Conservation (phyloP, 2,797 vertebrate species). For the Darevskia mixta region DNA sequence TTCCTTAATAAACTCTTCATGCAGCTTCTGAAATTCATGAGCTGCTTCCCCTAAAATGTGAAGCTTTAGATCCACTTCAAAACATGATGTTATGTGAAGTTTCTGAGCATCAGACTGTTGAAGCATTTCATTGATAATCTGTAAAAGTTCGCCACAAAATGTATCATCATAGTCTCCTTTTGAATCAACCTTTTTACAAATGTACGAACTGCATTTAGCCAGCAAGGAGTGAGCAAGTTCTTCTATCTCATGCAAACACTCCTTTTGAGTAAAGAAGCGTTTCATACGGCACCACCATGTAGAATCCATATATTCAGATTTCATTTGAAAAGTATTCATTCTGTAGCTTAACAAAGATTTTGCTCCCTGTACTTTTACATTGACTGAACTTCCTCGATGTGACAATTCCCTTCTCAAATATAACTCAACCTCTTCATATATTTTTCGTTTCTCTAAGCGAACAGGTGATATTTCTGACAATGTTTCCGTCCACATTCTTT, state of each 20-base stretch:
- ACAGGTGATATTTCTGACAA: constrained; percentile 73
- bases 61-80: constrained; percentile 81
- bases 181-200: constrained; percentile 68
- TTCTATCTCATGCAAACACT: not conserved
- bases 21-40: constrained; percentile 77
- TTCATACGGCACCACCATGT: rapidly evolving
- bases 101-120: constrained; percentile 14
- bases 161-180: constrained; percentile 76
- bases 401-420: constrained; percentile 74
- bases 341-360: constrained; percentile 47
- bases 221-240: constrained; percentile 52
- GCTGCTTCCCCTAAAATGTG: constrained; percentile 76
- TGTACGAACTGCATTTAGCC: constrained; percentile 72
- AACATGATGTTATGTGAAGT: constrained; percentile 70
- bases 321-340: constrained; percentile 22
- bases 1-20: constrained; percentile 75
- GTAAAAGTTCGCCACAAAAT: constrained; percentile 78
- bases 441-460: constrained; percentile 69
- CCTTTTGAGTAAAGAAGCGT: not conserved
- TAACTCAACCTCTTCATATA: constrained; percentile 69
- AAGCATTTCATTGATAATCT: constrained; percentile 76
- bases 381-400: constrained; percentile 71
- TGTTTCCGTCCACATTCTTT: constrained; percentile 72
- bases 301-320: not conserved
- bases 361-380: constrained; percentile 67